Conservation (phyloP, 2,888 invertebrate species). For the Dorcus parallelipipedus region DNA sequence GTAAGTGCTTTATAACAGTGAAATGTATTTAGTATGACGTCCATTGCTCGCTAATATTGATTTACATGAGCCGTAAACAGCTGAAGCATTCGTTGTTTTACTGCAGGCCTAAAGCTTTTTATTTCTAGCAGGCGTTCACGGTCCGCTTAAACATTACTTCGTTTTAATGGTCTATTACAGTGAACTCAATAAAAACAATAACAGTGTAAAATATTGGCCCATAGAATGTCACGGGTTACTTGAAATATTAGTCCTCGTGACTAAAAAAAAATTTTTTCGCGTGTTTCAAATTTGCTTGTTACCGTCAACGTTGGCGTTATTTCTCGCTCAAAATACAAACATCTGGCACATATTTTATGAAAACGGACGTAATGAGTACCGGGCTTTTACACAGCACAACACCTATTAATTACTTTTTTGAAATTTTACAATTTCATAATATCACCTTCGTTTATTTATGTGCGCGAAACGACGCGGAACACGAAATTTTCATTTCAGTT, state of each 20-base stretch:
- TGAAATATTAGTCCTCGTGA: constrained; percentile 2
- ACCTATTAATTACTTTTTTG: no score
- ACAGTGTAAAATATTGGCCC: constrained; percentile 13
- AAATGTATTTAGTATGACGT: constrained; percentile 4
- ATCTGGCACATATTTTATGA: no score
- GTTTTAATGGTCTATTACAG: constrained; percentile 18
- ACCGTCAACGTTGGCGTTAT: no score
- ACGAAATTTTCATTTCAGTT: no score
- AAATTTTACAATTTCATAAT: no score
- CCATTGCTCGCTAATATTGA: constrained; percentile 15
- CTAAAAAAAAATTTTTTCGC: background rate
- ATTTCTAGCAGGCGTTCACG: constrained; percentile 7
- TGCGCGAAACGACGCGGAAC: no score
- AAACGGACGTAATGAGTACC: no score
- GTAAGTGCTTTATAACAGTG: constrained; percentile 2
- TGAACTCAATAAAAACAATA: constrained; percentile 20
- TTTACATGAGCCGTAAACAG: constrained; percentile 17
- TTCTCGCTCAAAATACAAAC: no score
- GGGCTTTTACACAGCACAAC: no score
- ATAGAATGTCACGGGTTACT: constrained; percentile 6
- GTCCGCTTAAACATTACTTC: constrained; percentile 5
- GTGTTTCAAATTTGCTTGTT: no score
- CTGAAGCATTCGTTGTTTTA: constrained; percentile 13
- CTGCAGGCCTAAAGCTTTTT: constrained; percentile 7
- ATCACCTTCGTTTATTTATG: no score